These are phyloP conservation scores for Coronaproctus castanopsis DNA, from an alignment of 2,888 invertebrate species.

Conservation along the genomic window DNA sequence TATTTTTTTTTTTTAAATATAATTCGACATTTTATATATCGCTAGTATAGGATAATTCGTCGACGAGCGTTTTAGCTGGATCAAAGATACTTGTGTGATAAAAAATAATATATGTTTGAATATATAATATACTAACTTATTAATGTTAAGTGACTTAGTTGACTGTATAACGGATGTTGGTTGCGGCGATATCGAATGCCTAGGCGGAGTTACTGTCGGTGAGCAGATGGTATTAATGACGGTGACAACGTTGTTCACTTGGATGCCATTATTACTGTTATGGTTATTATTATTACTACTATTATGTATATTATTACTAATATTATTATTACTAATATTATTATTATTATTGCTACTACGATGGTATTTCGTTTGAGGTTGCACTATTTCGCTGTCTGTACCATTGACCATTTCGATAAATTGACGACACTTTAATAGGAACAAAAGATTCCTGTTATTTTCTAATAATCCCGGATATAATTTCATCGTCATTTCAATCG, in stretches of 20 bases:
- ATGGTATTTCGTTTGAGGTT: too few relatives aligned
- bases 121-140: slow-evolving; percentile 7
- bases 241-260: slow-evolving; percentile 26
- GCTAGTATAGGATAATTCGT: too few relatives aligned
- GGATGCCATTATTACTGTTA: too few relatives aligned
- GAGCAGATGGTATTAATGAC: slow-evolving; percentile 15
- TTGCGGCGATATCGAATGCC: slow-evolving; percentile 32
- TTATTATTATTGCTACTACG: too few relatives aligned
- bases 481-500: slow-evolving; percentile 70
- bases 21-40: too few relatives aligned
- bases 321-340: too few relatives aligned
- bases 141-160: slow-evolving; percentile 33
- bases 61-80: too few relatives aligned
- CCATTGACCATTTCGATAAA: slow-evolving; percentile 98
- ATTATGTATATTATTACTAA: too few relatives aligned
- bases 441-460: slow-evolving; percentile 71
- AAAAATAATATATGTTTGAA: too few relatives aligned
- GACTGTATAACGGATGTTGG: slow-evolving; percentile 69
- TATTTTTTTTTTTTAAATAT: too few relatives aligned
- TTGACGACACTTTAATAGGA: slow-evolving; percentile 91
- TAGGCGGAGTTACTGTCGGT: slow-evolving; percentile 23
- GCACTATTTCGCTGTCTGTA: slow-evolving; percentile 50
- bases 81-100: too few relatives aligned
- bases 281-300: too few relatives aligned
- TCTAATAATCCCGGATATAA: slow-evolving; percentile 87